Evolutionary conservation across 2,888 invertebrate genomes (phyloP).

Genomic region (Linnaemya tessellans): DNA sequence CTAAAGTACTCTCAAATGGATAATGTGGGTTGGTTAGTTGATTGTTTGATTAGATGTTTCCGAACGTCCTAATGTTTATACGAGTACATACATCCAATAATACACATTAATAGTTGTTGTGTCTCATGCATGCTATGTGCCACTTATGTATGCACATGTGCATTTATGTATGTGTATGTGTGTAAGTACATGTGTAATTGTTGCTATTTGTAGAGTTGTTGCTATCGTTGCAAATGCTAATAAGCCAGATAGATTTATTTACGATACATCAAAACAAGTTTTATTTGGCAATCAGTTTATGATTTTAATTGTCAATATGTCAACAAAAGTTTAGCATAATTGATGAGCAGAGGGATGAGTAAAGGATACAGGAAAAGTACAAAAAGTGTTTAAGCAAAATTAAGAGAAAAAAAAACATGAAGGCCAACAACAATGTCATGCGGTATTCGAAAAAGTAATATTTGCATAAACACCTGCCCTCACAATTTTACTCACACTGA

Average conservation of each 20-base stretch:
- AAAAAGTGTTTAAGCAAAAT: not conserved
- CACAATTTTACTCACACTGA: not conserved
- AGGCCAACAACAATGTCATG: constrained; percentile 6
- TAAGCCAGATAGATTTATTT: constrained; percentile 56
- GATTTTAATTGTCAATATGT: constrained; percentile 64
- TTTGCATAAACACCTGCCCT: not conserved
- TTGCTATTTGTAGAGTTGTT: constrained; percentile 13
- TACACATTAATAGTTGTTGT: not conserved
- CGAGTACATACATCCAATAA: not conserved
- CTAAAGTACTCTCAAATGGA: constrained; percentile 8
- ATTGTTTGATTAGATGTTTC: not conserved
- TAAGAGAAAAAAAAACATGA: not conserved
- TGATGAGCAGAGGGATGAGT: constrained; percentile 26
- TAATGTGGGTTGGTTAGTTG: not conserved
- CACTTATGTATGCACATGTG: no score
- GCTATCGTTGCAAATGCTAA: constrained; percentile 39
- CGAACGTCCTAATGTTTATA: not conserved
- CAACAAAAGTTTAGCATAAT: constrained; percentile 58
- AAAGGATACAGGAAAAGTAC: not conserved
- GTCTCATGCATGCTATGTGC: not conserved
- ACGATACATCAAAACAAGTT: constrained; percentile 57
- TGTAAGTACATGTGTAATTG: not conserved
- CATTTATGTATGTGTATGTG: no score
- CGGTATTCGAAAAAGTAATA: not conserved
- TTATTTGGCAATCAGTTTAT: constrained; percentile 65